These are phyloP conservation scores for Manis crassicaudata DNA, from an alignment of 2,797 vertebrate genomes.

Conservation along the genomic window DNA sequence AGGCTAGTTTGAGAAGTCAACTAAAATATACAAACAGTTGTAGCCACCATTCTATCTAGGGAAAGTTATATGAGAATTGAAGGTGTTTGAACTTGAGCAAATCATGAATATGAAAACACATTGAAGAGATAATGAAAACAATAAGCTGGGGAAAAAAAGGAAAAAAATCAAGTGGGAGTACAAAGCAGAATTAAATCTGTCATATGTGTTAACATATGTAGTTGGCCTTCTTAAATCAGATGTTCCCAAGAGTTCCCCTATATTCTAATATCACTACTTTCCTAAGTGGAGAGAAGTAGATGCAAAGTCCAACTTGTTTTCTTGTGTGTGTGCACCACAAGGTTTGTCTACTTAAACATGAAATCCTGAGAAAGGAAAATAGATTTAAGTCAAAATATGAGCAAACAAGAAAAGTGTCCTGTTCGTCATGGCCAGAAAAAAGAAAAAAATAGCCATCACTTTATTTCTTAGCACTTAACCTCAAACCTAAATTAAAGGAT, in stretches of 20 bases:
- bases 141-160: background rate
- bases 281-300: background rate
- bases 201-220: background rate
- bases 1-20: slow-evolving; percentile 12
- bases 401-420: background rate
- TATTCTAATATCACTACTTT: slow-evolving; percentile 37
- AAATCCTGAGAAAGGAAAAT: slow-evolving; percentile 12
- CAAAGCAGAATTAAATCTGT: background rate
- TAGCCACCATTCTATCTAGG: background rate
- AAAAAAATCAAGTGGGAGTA: background rate
- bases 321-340: background rate
- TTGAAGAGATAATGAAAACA: background rate
- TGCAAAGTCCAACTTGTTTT: slow-evolving; percentile 6
- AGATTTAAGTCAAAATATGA: background rate
- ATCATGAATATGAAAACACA: background rate
- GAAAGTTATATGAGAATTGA: background rate
- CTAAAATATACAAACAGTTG: background rate
- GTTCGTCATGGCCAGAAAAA: background rate
- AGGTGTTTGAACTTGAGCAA: slow-evolving; percentile 1
- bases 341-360: slow-evolving; percentile 18
- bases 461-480: slow-evolving; percentile 8
- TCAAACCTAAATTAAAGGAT: background rate
- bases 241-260: slow-evolving; percentile 20
- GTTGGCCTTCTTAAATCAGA: slow-evolving; percentile 8
- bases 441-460: background rate